Evolutionary conservation across 2,888 invertebrate genomes (phyloP).

Genomic region (Candidula unifasciata): DNA sequence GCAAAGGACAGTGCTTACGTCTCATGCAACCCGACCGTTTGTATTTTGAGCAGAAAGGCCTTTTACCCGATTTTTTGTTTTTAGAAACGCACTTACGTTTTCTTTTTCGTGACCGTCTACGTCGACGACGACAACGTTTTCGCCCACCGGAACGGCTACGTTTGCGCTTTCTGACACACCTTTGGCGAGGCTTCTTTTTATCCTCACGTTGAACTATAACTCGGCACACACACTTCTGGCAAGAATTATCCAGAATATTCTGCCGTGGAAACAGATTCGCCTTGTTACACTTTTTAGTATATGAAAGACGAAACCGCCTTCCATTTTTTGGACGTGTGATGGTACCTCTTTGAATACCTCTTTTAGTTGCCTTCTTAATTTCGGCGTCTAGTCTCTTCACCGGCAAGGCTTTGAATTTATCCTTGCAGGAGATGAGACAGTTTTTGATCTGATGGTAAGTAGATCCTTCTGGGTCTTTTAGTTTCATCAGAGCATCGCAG

Average conservation of each 20-base stretch:
- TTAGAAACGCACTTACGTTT: neutral
- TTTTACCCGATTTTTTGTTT: too few relatives aligned
- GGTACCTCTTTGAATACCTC: conserved; percentile 13
- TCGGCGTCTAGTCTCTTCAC: conserved; percentile 5
- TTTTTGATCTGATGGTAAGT: conserved; percentile 23
- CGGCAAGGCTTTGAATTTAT: neutral
- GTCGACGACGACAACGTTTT: neutral
- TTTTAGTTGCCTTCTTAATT: conserved; percentile 22
- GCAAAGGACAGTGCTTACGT: neutral
- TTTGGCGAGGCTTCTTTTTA: neutral
- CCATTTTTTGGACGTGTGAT: neutral
- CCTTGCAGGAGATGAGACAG: neutral
- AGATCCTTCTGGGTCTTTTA: neutral
- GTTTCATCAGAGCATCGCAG: neutral
- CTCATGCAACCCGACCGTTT: neutral
- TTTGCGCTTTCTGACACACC: neutral
- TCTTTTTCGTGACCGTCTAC: neutral
- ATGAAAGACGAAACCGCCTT: neutral
- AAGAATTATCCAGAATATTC: neutral
- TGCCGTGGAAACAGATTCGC: too few relatives aligned
- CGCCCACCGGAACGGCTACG: neutral
- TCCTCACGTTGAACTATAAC: neutral
- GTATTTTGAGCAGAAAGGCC: neutral
- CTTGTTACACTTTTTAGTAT: neutral
- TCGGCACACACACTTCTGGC: neutral